Conservation (phyloP, 2,113 vertebrate genomes). For the Erinaceus europaeus region DNA sequence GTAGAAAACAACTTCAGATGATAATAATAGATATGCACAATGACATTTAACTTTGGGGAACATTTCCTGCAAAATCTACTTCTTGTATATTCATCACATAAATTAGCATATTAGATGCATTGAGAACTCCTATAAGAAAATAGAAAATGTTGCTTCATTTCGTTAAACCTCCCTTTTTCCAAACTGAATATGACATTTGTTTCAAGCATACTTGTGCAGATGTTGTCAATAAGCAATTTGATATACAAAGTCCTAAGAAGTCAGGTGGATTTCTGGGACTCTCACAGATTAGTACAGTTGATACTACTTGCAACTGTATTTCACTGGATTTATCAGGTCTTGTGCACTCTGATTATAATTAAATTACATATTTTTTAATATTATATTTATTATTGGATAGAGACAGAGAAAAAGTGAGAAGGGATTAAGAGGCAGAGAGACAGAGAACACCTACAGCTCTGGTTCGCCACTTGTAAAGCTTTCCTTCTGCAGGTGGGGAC, state of each 20-base stretch:
- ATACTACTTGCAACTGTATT: not conserved
- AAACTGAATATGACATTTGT: not conserved
- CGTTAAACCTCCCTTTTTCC: not conserved
- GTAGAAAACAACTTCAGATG: not conserved
- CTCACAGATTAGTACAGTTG: not conserved
- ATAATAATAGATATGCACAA: not conserved
- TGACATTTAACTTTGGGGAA: conserved; percentile 16
- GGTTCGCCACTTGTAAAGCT: too few species aligned
- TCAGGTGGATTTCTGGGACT: not conserved
- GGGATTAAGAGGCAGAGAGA: too few species aligned
- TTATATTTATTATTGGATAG: too few species aligned
- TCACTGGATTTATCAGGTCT: not conserved
- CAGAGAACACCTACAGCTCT: too few species aligned
- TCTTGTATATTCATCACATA: not conserved
- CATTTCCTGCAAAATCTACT: not conserved
- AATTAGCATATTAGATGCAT: not conserved
- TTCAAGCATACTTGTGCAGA: not conserved
- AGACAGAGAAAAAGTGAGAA: too few species aligned
- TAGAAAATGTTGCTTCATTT: not conserved
- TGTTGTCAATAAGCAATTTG: not conserved
- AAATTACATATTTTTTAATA: conserved; percentile 10
- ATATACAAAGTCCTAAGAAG: not conserved
- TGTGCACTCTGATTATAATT: conserved; percentile 24
- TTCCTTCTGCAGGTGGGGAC: too few species aligned
- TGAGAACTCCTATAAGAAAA: not conserved